Evolutionary conservation across 1,140 invertebrate genomes (phyloP), one percentile per base, ranked within the genome.

Genomic region (Zaprionus inermis): DNA sequence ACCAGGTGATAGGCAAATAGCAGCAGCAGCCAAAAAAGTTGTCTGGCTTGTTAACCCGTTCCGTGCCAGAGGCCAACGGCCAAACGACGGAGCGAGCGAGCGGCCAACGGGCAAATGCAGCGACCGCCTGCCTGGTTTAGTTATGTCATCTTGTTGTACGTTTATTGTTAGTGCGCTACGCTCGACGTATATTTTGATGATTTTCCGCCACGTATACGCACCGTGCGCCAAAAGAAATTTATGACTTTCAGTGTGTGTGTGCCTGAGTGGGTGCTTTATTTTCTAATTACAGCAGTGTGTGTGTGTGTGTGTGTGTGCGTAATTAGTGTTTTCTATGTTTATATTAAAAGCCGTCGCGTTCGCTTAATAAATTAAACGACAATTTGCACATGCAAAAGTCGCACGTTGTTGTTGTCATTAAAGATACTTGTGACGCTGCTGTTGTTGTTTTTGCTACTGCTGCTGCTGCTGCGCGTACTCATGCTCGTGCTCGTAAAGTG

Each of bases 361-460:
- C 67, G 83, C 76, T 81, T 90, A 90, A 90, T 90, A 90, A 90
- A 90, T 90, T 90, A 90, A 90, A 82, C 86, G 85, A 86, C 79
- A 90, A 90, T 90, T 90, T 86, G 71, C 81, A 80, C 86, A 82
- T 81, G 81, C 64, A 73, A 67, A 78, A 81, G 54, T 78, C 32
- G 61, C 55, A 32, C 32, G 69, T 72, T 61, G 69, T 72, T 75
- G 68, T 66, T 76, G 73, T 76, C 56, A 65, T 72, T 72, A 76
- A 20, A 71, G 18, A 56, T 30, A 51, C 30, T 44, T 11, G 57
- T 52, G 38, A 1, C 51, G 41, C 28, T 56, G 66, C 14, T 58
- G 55, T 34, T 55, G 61, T 30, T 74, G 28, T 14, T 68, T 28
- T 16, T 49, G 41, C 14, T 73, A 22, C n/a, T 49, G 51, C 11